Conservation (phyloP, 2,797 vertebrate genomes). For the Myotis findleyi region DNA sequence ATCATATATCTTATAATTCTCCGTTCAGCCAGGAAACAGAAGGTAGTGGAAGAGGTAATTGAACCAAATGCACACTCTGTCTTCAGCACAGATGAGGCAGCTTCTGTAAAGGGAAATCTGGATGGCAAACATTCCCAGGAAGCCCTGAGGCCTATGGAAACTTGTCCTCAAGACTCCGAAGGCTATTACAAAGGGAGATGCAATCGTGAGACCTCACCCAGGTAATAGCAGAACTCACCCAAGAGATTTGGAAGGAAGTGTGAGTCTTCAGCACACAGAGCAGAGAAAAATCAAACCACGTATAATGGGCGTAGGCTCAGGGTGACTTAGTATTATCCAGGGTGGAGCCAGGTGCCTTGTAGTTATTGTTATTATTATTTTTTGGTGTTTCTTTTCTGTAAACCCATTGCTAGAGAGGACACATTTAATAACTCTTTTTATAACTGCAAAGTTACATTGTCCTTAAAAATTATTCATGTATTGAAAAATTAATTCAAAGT, state of each 20-base stretch:
- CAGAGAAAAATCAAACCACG: not conserved
- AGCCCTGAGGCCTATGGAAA: not conserved
- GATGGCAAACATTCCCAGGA: not conserved
- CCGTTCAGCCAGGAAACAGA: not conserved
- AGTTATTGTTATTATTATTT: not conserved
- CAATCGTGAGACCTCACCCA: too few species aligned
- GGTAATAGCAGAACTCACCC: not conserved
- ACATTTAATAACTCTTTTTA: not conserved
- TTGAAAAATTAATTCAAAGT: constrained; percentile 52
- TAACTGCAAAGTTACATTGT: not conserved
- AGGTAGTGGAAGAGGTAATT: not conserved
- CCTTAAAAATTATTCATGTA: constrained; percentile 7
- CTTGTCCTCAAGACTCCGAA: not conserved
- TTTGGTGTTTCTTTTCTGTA: not conserved
- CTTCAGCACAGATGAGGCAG: not conserved
- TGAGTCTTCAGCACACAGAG: not conserved
- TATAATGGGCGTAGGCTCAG: not conserved
- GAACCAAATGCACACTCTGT: not conserved
- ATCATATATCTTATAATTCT: not conserved
- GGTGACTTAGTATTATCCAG: not conserved
- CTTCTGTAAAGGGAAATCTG: not conserved
- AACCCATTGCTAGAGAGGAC: not conserved
- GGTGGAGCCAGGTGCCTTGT: not conserved
- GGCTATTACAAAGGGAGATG: not conserved
- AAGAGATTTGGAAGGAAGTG: not conserved